These are phyloP conservation scores for Carlito syrichta DNA, from an alignment of 2,113 vertebrate genomes.

Conservation along the genomic window DNA sequence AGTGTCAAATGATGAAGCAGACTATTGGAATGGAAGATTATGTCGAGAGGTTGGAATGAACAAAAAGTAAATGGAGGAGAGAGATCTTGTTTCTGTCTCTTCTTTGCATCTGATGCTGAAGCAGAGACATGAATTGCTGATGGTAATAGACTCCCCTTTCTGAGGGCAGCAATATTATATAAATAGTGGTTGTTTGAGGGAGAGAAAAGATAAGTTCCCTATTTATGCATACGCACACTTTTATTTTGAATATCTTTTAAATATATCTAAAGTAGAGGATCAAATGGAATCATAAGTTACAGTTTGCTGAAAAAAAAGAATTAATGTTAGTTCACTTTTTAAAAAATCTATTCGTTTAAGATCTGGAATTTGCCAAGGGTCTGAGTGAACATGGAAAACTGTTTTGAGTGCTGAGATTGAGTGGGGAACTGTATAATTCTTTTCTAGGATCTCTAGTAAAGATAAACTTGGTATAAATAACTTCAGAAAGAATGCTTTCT, in stretches of 20 bases:
- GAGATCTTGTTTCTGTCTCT: conserved; percentile 51
- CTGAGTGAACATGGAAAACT: not conserved
- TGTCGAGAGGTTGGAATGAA: conserved; percentile 41
- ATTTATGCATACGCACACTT: not conserved
- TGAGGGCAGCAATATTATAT: conserved; percentile 51
- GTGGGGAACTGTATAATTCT: not conserved
- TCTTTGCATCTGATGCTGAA: conserved; percentile 55
- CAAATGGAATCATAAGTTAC: not conserved
- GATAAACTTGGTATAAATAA: not conserved
- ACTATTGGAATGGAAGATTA: not conserved
- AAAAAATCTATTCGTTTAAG: not conserved
- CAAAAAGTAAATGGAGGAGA: conserved; percentile 55
- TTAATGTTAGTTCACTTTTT: not conserved
- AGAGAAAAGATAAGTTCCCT: conserved; percentile 35
- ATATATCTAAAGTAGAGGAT: not conserved
- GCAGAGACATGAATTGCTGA: conserved; percentile 33
- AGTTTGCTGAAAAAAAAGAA: conserved; percentile 11
- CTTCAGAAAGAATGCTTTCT: not conserved
- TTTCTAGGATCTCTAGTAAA: not conserved
- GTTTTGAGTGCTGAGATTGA: not conserved
- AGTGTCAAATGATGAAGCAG: not conserved
- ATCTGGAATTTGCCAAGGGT: not conserved
- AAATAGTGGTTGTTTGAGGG: conserved; percentile 61
- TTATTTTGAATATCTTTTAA: conserved; percentile 47
- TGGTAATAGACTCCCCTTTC: conserved; percentile 57